Base-by-base conservation (phyloP, 2,113 vertebrate species). In the Ciconia stormi region DNA sequence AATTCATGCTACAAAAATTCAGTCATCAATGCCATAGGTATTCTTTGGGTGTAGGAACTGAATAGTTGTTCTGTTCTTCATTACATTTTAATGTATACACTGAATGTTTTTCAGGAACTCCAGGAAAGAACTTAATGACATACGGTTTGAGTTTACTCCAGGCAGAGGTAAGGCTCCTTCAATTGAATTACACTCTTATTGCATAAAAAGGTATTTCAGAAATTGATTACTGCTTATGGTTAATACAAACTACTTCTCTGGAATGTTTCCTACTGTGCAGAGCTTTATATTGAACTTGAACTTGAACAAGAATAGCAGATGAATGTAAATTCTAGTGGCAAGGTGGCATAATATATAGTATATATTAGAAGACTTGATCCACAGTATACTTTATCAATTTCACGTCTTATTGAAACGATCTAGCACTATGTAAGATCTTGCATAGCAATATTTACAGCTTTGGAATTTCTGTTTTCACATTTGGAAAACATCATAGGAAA, bases 71-170 rank as follows among this genome's bases (percentile, higher is more conserved):
- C 94, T 52, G n/a, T 86, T 90, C 70, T 89, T 96, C 74, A 52
- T 96, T 95, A 53, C 50, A 71, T 92, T 97, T 96, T 97, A 98
- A 98, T 97, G 79, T 97, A 53, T 94, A 10, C 91, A 65, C 86
- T 65, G 94, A 90, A 97, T 96, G 42, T 97, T 96, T 98, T 98
- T 96, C 97, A 99, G 99, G 98, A 99, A 99, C 98, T 99, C 99
- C 95, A 99, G 97, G 97, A 99, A 99, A 95, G 99, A 99, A 97
- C 98, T 99, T 98, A 99, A 99, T 98, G 99, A 99, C 97, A 99
- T 99, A 98, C 98, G 99, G 82, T 99, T 99, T 98, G 99, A 99
- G 97, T 99, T 99, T 98, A 99, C 99, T 96, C 99, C 99, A 89
- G 99, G 99, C 72, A 99, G 99, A 99, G 99, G 99, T 99, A 98